A percentile compares a stretch with the other conserved stretches of the same genome.
phyloP scores from a whole-genome alignment of 1,140 invertebrate genomes.

The Nixonia krombeini region DNA sequence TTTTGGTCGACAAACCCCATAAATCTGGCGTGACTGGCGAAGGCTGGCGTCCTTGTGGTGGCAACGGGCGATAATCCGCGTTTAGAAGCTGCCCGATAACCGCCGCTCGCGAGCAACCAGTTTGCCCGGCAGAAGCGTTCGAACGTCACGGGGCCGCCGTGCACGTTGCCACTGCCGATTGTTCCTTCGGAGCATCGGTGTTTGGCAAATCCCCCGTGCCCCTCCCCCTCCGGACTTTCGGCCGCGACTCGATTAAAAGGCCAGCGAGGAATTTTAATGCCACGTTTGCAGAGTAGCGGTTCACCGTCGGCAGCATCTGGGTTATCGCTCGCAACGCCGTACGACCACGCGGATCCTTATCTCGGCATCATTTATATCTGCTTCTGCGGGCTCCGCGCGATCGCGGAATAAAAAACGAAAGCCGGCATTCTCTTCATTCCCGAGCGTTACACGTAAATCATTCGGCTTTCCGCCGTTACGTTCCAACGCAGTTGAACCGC shows the following conservation, averaged over 20 bases:
- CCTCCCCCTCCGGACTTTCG: no score
- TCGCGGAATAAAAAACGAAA: constrained; percentile 36
- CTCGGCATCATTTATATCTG: constrained; percentile 5
- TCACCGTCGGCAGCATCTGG: constrained; percentile 1
- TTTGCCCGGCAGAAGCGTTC: background rate
- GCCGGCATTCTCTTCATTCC: constrained; percentile 36
- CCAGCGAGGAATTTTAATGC: no score
- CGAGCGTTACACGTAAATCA: constrained; percentile 33
- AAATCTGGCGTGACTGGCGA: constrained; percentile 39
- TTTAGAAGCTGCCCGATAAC: constrained; percentile 34
- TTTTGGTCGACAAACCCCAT: constrained; percentile 42
- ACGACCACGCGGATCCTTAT: constrained; percentile 1
- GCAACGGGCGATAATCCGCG: constrained; percentile 19
- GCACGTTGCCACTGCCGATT: background rate
- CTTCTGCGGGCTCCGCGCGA: constrained; percentile 1
- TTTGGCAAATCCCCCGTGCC: no score
- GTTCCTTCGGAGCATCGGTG: no score
- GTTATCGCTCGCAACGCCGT: constrained; percentile 7
- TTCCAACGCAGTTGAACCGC: constrained; percentile 10
- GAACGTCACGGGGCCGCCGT: background rate
- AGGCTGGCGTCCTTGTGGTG: constrained; percentile 46
- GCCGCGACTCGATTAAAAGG: no score
- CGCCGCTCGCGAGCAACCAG: no score
- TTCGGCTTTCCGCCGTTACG: constrained; percentile 26
- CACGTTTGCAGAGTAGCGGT: no score